phyloP scores from a whole-genome alignment of 1,140 invertebrate species.

The Calephelis virginiensis region DNA sequence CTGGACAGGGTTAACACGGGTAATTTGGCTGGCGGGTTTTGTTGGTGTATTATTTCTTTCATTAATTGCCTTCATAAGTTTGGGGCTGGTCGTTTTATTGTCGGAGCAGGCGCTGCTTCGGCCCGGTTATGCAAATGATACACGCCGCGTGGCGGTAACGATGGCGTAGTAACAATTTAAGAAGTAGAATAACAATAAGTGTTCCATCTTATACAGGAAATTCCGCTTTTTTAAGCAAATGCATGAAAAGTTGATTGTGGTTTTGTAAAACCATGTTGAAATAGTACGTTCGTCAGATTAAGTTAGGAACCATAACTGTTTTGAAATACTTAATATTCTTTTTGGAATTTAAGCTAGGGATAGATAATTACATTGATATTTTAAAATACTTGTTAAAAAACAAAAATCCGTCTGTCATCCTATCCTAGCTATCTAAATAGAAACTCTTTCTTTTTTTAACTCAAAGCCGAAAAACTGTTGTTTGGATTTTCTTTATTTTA shows the following conservation, averaged over 20 bases:
- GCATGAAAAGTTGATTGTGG: conserved; percentile 3
- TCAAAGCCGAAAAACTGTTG: too few relatives aligned
- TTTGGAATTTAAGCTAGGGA: too few relatives aligned
- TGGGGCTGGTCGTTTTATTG: conserved; percentile 55
- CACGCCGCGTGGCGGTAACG: conserved; percentile 62
- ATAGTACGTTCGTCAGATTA: too few relatives aligned
- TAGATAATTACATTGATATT: too few relatives aligned
- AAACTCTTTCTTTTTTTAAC: too few relatives aligned
- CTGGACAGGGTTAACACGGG: conserved; percentile 39
- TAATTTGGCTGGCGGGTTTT: conserved; percentile 43
- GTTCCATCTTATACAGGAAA: conserved; percentile 16
- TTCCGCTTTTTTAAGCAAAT: neutral
- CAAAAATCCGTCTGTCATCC: too few relatives aligned
- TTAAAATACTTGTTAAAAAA: too few relatives aligned
- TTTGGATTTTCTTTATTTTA: too few relatives aligned
- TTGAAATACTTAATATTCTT: too few relatives aligned
- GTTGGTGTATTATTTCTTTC: conserved; percentile 61
- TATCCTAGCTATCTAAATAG: too few relatives aligned
- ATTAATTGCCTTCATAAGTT: conserved; percentile 70
- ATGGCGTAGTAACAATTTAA: conserved; percentile 70
- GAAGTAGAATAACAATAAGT: conserved; percentile 70
- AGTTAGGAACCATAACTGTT: too few relatives aligned
- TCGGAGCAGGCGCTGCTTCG: conserved; percentile 45
- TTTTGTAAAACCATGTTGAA: too few relatives aligned
- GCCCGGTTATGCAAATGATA: conserved; percentile 61